Conservation (phyloP, 2,797 vertebrate species). For the Xiphophorus birchmanni region DNA sequence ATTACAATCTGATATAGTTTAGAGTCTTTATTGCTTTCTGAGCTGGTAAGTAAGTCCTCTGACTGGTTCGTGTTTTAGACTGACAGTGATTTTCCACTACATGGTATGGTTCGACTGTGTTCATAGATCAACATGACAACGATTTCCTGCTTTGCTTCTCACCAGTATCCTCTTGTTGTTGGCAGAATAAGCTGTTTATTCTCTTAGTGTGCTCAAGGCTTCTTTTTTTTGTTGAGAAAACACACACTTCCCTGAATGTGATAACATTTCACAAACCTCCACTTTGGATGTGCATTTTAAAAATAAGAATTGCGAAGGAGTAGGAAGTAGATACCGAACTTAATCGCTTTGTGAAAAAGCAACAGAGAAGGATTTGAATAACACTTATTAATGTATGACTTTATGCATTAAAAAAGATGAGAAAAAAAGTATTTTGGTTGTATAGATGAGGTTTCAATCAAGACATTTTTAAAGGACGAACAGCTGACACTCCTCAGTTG, state of each 20-base stretch:
- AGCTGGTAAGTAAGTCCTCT: background rate
- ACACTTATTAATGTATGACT: background rate
- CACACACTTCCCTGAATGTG: background rate
- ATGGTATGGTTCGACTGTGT: background rate
- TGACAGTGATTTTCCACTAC: background rate
- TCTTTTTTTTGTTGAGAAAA: background rate
- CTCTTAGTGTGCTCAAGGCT: background rate
- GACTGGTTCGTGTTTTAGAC: background rate
- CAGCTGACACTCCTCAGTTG: background rate
- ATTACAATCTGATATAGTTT: background rate
- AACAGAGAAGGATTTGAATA: background rate
- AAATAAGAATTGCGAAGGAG: background rate
- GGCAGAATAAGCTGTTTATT: background rate
- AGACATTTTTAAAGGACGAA: background rate
- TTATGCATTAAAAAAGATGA: background rate
- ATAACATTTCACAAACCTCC: background rate
- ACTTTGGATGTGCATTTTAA: slow-evolving; percentile 1
- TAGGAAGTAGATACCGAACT: background rate
- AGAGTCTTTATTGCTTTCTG: background rate
- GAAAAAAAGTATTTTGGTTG: background rate
- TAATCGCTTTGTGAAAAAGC: background rate
- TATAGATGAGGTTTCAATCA: background rate
- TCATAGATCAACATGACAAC: background rate
- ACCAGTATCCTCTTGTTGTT: background rate
- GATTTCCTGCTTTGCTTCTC: slow-evolving; percentile 3